Percentiles rank a stretch among this genome's conserved stretches.
Conservation (phyloP, 2,888 invertebrate genomes). For the Phasia obesa region DNA sequence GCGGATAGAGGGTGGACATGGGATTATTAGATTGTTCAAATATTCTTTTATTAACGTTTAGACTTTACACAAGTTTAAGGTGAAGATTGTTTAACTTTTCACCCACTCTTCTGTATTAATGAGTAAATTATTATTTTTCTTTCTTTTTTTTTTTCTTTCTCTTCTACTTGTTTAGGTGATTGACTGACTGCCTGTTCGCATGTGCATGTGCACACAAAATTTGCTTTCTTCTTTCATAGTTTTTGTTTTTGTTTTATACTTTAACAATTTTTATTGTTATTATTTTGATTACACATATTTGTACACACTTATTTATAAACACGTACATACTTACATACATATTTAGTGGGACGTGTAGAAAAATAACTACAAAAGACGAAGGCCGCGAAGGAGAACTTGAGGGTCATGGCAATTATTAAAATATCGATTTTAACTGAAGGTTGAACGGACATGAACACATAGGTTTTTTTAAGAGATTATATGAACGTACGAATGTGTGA, state of each 20-base stretch:
- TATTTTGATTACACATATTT: not conserved
- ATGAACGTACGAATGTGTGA: conserved; percentile 15
- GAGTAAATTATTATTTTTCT: too few relatives aligned
- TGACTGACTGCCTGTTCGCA: not conserved
- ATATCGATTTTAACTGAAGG: conserved; percentile 2
- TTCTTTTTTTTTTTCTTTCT: too few relatives aligned
- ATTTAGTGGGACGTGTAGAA: not conserved
- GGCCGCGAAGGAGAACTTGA: conserved; percentile 56
- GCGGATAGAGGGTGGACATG: too few relatives aligned
- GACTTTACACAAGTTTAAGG: conserved; percentile 1
- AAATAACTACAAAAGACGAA: conserved; percentile 5
- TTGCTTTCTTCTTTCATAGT: too few relatives aligned
- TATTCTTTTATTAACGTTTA: not conserved
- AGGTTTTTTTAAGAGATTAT: conserved; percentile 77
- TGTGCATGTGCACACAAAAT: too few relatives aligned
- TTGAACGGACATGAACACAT: not conserved
- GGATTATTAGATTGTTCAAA: too few relatives aligned
- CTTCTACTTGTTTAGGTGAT: not conserved
- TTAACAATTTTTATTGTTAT: conserved; percentile 19
- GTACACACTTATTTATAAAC: not conserved
- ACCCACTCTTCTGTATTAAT: not conserved
- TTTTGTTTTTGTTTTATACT: too few relatives aligned
- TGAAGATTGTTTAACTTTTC: not conserved
- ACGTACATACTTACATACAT: too few relatives aligned
- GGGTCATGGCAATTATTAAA: conserved; percentile 69